A percentile compares a stretch with the other conserved stretches of the same genome.
phyloP scores from a whole-genome alignment of 2,888 invertebrate genomes.

The Girardia tigrina region DNA sequence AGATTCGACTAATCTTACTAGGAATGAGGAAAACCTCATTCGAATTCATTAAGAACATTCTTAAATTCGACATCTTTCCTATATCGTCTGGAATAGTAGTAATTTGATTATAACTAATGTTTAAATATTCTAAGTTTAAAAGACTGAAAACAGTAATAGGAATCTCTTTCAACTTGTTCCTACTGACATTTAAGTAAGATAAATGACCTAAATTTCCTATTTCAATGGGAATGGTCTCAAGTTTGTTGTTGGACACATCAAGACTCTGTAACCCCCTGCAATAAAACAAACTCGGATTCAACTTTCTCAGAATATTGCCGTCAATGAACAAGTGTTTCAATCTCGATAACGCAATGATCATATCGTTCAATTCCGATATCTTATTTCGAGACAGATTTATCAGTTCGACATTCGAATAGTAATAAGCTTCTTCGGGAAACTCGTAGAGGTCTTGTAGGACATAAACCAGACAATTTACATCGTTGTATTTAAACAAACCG shows the following conservation, averaged over 20 bases:
- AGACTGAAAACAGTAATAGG: background rate
- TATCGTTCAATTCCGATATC: background rate
- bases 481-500: background rate
- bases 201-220: slow-evolving; percentile 7
- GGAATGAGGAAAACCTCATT: background rate
- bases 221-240: background rate
- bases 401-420: background rate
- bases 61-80: background rate
- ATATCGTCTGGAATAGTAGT: background rate
- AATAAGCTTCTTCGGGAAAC: background rate
- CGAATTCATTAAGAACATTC: background rate
- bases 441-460: slow-evolving; percentile 14
- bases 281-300: background rate
- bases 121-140: background rate
- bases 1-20: background rate
- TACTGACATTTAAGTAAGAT: background rate
- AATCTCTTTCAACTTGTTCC: background rate
- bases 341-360: background rate
- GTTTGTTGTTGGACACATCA: background rate
- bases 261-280: background rate
- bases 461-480: background rate
- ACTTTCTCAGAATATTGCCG: background rate
- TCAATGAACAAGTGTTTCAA: background rate
- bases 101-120: background rate
- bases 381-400: background rate